These are phyloP conservation scores for Dinocampus coccinellae DNA, from an alignment of 2,888 invertebrate species.

Conservation along the genomic window DNA sequence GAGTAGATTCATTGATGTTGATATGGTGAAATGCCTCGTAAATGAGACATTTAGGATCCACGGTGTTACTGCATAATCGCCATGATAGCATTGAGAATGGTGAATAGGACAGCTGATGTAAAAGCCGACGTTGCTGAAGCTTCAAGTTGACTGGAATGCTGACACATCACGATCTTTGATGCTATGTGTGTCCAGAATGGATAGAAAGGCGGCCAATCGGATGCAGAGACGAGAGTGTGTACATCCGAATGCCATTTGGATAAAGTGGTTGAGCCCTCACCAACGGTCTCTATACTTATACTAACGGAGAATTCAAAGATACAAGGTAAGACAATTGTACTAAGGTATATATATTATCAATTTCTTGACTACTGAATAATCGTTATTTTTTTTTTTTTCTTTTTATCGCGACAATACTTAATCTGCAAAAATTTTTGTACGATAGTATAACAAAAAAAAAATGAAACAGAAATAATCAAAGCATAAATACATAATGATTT, in stretches of 20 bases:
- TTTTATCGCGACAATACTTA: conserved; percentile 7
- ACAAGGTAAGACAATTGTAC: conserved; percentile 62
- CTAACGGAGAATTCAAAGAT: conserved; percentile 70
- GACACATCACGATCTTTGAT: too few species aligned
- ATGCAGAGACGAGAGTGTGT: conserved; percentile 61
- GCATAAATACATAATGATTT: conserved; percentile 1
- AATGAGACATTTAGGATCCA: not conserved
- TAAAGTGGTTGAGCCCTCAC: conserved; percentile 67
- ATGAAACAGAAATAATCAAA: not conserved
- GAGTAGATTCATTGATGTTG: not conserved
- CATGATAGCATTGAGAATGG: conserved; percentile 18
- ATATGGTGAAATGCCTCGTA: conserved; percentile 5
- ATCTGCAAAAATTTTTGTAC: not conserved
- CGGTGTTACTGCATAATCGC: not conserved
- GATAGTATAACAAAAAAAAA: not conserved
- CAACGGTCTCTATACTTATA: conserved; percentile 69
- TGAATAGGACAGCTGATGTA: not conserved
- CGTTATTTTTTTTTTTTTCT: conserved; percentile 35
- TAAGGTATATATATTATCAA: conserved; percentile 39
- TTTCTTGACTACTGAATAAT: conserved; percentile 41
- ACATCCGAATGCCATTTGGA: conserved; percentile 69
- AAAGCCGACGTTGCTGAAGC: not conserved
- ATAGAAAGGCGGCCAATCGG: conserved; percentile 68
- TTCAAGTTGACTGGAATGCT: conserved; percentile 34
- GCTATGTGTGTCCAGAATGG: conserved; percentile 58